Conservation (phyloP, 2,113 vertebrate species). For the Nerophis ophidion region DNA sequence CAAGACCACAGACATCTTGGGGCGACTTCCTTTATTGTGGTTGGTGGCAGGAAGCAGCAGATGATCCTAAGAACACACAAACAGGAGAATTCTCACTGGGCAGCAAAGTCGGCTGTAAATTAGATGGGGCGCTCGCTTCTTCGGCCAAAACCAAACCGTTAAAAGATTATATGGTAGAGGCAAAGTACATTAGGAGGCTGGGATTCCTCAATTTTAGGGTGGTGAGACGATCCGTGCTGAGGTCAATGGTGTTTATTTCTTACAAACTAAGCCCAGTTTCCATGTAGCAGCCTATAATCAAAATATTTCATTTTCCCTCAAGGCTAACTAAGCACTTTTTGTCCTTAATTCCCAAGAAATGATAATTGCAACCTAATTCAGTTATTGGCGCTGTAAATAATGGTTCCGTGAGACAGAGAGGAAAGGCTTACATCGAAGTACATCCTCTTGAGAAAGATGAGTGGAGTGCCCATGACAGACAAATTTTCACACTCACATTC, state of each 20-base stretch:
- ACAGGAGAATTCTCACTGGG: too few species aligned
- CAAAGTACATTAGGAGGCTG: too few species aligned
- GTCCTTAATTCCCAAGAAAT: constrained; percentile 3
- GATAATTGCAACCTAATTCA: background rate
- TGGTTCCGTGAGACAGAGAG: background rate
- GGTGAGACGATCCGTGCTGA: background rate
- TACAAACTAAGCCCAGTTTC: constrained; percentile 2
- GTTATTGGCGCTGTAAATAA: background rate
- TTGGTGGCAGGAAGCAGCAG: constrained; percentile 89
- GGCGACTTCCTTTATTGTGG: constrained; percentile 91
- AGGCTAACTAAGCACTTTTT: background rate
- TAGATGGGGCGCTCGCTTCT: background rate
- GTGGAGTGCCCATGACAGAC: constrained; percentile 11
- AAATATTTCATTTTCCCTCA: background rate
- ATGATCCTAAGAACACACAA: constrained; percentile 82
- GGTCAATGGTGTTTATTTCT: background rate
- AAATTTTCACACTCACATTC: too few species aligned
- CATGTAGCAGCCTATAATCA: background rate
- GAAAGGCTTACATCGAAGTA: constrained; percentile 11
- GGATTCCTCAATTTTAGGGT: background rate
- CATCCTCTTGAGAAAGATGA: constrained; percentile 10
- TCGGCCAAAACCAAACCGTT: too few species aligned
- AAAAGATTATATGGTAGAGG: too few species aligned
- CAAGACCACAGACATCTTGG: constrained; percentile 94
- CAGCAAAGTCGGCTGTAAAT: background rate